Conservation (phyloP, 2,113 vertebrate species). For the Oreochromis tanganicae region DNA sequence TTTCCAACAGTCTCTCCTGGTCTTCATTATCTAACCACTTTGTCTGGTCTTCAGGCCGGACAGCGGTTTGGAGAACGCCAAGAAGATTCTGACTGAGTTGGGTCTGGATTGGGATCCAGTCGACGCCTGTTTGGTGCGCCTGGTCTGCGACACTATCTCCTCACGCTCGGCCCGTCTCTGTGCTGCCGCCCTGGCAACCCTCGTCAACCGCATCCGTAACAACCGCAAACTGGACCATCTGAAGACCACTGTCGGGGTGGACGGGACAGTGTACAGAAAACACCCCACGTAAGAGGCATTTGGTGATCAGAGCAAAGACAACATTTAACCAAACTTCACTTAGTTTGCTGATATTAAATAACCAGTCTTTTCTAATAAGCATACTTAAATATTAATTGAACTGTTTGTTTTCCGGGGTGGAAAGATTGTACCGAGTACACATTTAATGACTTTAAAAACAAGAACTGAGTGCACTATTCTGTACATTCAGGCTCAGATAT, state of each 20-base stretch:
- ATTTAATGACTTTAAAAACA: not conserved
- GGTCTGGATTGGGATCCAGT: slow-evolving; percentile 47
- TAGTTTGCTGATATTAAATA: not conserved
- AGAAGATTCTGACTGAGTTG: slow-evolving; percentile 54
- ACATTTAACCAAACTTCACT: fast-evolving
- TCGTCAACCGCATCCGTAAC: slow-evolving; percentile 69
- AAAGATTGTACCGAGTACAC: not conserved
- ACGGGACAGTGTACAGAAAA: slow-evolving; percentile 66
- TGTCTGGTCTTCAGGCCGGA: slow-evolving; percentile 40
- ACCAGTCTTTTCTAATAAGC: not conserved
- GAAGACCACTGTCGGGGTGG: slow-evolving; percentile 71
- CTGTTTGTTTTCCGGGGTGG: too few species aligned
- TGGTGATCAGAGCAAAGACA: not conserved
- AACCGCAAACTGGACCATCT: slow-evolving; percentile 53
- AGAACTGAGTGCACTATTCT: not conserved
- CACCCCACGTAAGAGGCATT: slow-evolving; percentile 66
- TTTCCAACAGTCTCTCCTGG: too few species aligned
- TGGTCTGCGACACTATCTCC: slow-evolving; percentile 69
- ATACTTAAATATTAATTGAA: not conserved
- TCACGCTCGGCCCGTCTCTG: slow-evolving; percentile 73
- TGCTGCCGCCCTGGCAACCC: slow-evolving; percentile 72
- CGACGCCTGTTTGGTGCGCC: slow-evolving; percentile 66
- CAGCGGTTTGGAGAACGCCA: slow-evolving; percentile 6
- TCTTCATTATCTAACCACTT: too few species aligned
- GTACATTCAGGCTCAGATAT: not conserved